phyloP scores from a whole-genome alignment of 2,113 vertebrate genomes.

The Bombycilla garrulus region DNA sequence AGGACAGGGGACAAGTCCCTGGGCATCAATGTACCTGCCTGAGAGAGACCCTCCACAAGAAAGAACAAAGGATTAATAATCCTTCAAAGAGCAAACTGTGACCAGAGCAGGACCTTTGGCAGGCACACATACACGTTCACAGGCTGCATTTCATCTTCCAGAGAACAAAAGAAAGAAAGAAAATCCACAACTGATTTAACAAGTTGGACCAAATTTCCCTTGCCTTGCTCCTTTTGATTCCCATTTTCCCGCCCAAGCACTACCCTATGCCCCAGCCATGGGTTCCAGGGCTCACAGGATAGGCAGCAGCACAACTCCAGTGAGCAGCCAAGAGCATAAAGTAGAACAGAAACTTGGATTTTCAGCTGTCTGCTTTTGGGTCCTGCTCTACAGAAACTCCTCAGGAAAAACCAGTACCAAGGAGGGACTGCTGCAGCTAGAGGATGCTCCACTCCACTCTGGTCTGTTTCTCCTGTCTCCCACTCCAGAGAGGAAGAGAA shows the following conservation, averaged over 20 bases:
- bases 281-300: background rate
- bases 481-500: background rate
- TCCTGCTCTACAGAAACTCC: background rate
- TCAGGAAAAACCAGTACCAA: background rate
- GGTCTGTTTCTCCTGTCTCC: background rate
- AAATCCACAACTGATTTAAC: background rate
- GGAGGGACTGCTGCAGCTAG: background rate
- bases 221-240: background rate
- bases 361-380: background rate
- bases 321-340: background rate
- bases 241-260: fast-evolving
- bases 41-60: background rate
- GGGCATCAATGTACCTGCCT: background rate
- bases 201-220: background rate
- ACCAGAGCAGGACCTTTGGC: background rate
- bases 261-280: background rate
- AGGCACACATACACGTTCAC: background rate
- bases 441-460: background rate
- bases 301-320: background rate
- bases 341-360: background rate
- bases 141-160: background rate
- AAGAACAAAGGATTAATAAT: background rate
- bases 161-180: background rate
- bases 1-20: background rate
- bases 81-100: background rate